These are phyloP conservation scores for Condylura cristata DNA, from an alignment of 2,113 vertebrate species.

Conservation along the genomic window DNA sequence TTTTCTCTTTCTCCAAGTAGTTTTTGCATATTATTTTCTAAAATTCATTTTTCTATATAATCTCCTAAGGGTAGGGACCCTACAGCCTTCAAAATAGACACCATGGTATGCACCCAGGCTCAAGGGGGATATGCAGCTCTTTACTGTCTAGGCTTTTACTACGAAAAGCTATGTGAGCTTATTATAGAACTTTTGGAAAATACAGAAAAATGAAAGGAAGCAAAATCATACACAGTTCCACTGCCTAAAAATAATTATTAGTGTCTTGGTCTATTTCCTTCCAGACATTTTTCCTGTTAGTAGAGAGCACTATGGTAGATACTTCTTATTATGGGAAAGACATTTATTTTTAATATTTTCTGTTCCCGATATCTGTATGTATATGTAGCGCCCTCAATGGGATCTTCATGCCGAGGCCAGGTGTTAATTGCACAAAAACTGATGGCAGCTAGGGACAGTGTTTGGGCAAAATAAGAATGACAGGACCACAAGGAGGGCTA, in stretches of 20 bases:
- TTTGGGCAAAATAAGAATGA: background rate
- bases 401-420: background rate
- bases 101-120: background rate
- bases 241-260: background rate
- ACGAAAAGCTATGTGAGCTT: background rate
- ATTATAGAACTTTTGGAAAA: constrained; percentile 18
- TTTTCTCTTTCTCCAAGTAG: background rate
- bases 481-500: background rate
- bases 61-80: background rate
- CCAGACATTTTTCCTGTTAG: background rate
- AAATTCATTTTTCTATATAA: background rate
- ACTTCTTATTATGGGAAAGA: background rate
- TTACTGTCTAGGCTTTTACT: background rate
- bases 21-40: background rate
- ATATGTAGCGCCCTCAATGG: background rate
- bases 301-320: background rate
- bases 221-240: background rate
- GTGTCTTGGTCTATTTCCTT: background rate
- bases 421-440: background rate
- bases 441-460: background rate
- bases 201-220: background rate
- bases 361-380: background rate
- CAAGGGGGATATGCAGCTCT: background rate
- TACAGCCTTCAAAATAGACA: background rate
- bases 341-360: background rate